Percentiles rank a stretch among this genome's conserved stretches.
phyloP scores from a whole-genome alignment of 2,888 invertebrate species.

The Diarsia mendica region DNA sequence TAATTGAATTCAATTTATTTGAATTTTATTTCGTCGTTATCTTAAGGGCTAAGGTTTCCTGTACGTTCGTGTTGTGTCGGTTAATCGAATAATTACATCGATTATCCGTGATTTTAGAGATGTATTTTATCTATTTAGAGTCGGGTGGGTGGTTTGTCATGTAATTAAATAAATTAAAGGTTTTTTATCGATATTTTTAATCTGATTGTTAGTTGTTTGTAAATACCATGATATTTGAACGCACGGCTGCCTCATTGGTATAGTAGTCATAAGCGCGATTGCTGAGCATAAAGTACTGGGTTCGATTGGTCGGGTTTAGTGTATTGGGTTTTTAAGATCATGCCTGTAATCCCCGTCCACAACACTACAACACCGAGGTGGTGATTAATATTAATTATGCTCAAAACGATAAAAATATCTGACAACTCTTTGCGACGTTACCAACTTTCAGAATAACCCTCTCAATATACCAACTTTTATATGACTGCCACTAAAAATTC shows the following conservation, averaged over 20 bases:
- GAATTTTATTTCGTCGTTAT: slow-evolving; percentile 53
- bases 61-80: slow-evolving; percentile 22
- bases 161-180: slow-evolving; percentile 4
- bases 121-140: slow-evolving; percentile 29
- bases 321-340: too few relatives aligned
- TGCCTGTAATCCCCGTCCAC: too few relatives aligned
- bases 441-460: background rate
- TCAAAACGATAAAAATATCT: background rate
- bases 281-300: too few relatives aligned
- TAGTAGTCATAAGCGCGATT: too few relatives aligned
- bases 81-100: slow-evolving; percentile 44
- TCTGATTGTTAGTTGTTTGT: background rate
- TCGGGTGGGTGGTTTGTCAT: background rate
- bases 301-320: too few relatives aligned
- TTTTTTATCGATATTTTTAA: background rate
- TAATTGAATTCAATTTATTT: slow-evolving; percentile 62
- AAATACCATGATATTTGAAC: background rate
- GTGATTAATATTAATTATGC: too few relatives aligned
- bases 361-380: too few relatives aligned
- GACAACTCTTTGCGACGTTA: background rate
- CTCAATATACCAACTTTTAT: background rate
- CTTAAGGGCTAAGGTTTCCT: slow-evolving; percentile 44
- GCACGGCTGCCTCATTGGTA: too few relatives aligned
- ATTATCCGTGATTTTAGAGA: slow-evolving; percentile 39
- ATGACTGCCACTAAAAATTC: background rate